A percentile compares a stretch with the other conserved stretches of the same genome.
Evolutionary conservation across 2,113 vertebrate species (phyloP).

Genomic region (Dryoscopus gambensis): DNA sequence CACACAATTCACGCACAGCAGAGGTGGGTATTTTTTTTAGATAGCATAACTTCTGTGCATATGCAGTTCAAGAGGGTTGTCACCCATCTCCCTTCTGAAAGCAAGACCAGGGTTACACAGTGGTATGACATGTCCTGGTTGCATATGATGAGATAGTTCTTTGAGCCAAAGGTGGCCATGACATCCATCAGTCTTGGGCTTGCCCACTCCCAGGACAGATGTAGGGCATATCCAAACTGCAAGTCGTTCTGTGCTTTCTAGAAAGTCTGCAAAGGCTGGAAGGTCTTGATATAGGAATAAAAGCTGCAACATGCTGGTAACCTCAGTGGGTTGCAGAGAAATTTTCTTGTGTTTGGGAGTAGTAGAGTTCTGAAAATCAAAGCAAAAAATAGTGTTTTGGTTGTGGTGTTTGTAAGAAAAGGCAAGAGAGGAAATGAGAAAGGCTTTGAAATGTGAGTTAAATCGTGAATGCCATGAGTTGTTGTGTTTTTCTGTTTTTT

Average conservation of each 20-base stretch:
- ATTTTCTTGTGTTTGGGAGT: not conserved
- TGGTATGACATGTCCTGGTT: fast-evolving
- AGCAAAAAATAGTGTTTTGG: constrained; percentile 20
- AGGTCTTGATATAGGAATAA: not conserved
- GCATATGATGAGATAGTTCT: not conserved
- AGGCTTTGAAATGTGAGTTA: constrained; percentile 34
- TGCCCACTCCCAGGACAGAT: not conserved
- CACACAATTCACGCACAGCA: not conserved
- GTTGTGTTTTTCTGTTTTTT: not conserved
- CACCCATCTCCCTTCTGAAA: not conserved
- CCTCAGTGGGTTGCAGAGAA: not conserved
- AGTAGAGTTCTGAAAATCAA: constrained; percentile 19
- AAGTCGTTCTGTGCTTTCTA: not conserved
- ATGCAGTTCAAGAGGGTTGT: not conserved
- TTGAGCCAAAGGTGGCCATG: not conserved
- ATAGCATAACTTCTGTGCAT: not conserved
- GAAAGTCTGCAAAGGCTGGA: not conserved
- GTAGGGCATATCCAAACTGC: not conserved
- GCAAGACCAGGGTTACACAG: not conserved
- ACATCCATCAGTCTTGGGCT: not conserved
- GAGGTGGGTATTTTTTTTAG: not conserved
- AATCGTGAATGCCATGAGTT: not conserved
- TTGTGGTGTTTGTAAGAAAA: constrained; percentile 28
- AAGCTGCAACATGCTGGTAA: not conserved
- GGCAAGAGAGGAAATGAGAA: constrained; percentile 24